Conservation (phyloP, 2,888 invertebrate species). For the Tetranychus truncatus region DNA sequence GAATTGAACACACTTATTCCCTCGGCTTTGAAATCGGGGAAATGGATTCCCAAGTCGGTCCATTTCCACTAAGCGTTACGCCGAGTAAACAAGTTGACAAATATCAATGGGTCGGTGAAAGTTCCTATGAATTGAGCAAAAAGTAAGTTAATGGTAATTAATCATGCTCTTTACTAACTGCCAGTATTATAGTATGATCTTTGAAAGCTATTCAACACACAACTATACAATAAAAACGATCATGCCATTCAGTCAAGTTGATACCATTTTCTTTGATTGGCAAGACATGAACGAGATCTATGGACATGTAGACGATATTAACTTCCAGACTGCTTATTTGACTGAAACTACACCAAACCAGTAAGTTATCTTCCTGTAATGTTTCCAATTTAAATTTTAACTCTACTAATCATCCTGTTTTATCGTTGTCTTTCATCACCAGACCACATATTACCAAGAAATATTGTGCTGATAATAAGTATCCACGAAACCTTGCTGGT, state of each 20-base stretch:
- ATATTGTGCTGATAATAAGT: no score
- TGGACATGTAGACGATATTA: neutral
- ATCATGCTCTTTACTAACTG: neutral
- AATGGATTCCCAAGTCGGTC: neutral
- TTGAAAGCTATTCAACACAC: neutral
- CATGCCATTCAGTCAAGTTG: neutral
- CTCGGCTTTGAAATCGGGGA: neutral
- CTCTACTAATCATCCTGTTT: no score
- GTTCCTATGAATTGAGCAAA: neutral
- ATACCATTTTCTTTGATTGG: neutral
- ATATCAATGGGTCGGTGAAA: neutral
- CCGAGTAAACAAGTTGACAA: neutral
- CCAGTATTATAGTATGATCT: neutral
- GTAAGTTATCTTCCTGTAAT: no score
- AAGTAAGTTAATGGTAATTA: neutral
- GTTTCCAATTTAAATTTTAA: no score
- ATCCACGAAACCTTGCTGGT: no score
- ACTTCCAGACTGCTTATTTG: neutral
- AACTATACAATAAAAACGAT: neutral
- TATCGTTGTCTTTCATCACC: no score
- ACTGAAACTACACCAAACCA: neutral
- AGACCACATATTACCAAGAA: no score
- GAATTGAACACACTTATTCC: neutral
- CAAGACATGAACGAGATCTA: neutral
- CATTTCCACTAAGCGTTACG: neutral